A percentile compares a stretch with the other conserved stretches of the same genome.
Evolutionary conservation across 2,888 invertebrate species (phyloP).

Genomic region (Caenorhabditis sp.): DNA sequence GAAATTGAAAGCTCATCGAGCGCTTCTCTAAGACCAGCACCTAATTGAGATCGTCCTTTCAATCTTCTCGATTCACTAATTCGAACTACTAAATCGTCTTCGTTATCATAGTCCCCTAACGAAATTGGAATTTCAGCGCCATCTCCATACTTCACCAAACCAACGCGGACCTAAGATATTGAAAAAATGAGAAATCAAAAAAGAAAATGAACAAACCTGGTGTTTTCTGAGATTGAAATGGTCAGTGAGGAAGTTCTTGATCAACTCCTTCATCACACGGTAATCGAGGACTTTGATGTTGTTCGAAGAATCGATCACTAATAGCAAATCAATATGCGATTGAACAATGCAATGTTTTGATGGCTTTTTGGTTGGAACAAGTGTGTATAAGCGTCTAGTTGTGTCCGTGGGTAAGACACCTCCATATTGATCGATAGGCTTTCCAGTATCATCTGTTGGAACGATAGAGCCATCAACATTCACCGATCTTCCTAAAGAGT

Average conservation of each 20-base stretch:
- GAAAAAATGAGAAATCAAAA: too few relatives aligned
- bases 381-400: constrained; percentile 25
- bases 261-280: constrained; percentile 68
- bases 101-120: constrained; percentile 65
- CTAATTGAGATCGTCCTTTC: constrained; percentile 63
- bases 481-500: constrained; percentile 31
- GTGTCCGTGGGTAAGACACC: constrained; percentile 47
- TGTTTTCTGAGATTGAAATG: constrained; percentile 66
- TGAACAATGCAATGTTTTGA: constrained; percentile 55
- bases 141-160: constrained; percentile 68
- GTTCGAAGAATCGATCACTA: constrained; percentile 67
- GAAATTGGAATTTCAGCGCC: constrained; percentile 65
- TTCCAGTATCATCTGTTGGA: constrained; percentile 42
- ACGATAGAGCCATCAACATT: constrained; percentile 41
- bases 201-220: constrained; percentile 37
- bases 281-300: constrained; percentile 69
- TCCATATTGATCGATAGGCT: constrained; percentile 48
- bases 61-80: constrained; percentile 65
- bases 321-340: constrained; percentile 62
- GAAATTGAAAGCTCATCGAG: constrained; percentile 64
- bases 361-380: constrained; percentile 35
- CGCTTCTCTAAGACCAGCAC: constrained; percentile 63
- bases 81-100: constrained; percentile 58
- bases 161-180: constrained; percentile 49
- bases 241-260: constrained; percentile 66